Evolutionary conservation across 2,113 vertebrate genomes (phyloP).

Genomic region (Pycnonotus jocosus): DNA sequence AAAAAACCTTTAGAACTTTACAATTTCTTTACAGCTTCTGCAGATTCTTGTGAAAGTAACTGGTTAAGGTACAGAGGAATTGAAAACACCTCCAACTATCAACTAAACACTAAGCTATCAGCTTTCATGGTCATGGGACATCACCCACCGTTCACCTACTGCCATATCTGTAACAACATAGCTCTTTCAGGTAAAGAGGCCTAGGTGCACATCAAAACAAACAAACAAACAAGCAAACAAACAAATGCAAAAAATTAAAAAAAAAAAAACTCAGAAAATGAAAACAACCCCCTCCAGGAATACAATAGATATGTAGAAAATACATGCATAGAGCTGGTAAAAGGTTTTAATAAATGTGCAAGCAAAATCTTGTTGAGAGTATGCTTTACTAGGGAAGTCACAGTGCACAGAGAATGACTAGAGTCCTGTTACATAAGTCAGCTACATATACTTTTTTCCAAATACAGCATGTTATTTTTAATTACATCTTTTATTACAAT

Average conservation of each 20-base stretch:
- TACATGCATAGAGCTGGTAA: fast-evolving
- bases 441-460: background rate
- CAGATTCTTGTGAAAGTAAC: background rate
- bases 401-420: background rate
- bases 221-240: no score
- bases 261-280: background rate
- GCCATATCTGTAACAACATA: background rate
- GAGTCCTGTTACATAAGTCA: background rate
- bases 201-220: background rate
- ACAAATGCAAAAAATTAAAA: background rate
- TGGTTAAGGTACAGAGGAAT: background rate
- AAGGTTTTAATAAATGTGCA: background rate
- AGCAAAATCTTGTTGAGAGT: background rate
- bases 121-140: background rate
- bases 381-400: background rate
- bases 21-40: background rate
- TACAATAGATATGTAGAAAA: background rate
- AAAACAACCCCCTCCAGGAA: background rate
- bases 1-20: background rate
- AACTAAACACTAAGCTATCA: background rate
- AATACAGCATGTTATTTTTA: background rate
- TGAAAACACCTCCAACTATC: background rate
- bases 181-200: background rate
- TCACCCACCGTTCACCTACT: background rate
- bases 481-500: background rate